Percentiles rank a stretch among this genome's conserved stretches.
Evolutionary conservation across 1,140 invertebrate species (phyloP).

Genomic region (Caenorhabditis brenneri): DNA sequence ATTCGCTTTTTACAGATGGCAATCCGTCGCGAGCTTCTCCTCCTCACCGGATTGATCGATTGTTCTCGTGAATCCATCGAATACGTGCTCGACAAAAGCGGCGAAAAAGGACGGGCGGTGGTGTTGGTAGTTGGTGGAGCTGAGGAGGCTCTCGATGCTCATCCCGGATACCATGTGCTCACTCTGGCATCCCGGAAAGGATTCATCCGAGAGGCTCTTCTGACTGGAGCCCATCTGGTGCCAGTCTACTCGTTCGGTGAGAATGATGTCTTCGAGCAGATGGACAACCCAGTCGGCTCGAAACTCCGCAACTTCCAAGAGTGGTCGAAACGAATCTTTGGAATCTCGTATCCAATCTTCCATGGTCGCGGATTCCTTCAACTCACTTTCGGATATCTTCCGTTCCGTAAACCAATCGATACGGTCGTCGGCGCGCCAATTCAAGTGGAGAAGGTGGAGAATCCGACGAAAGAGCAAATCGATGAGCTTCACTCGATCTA

Average conservation of each 20-base stretch:
- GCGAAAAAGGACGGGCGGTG: conserved; percentile 20
- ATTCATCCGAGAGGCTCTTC: conserved; percentile 72
- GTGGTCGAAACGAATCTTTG: conserved; percentile 13
- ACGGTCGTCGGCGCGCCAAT: conserved; percentile 67
- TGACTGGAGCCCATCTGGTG: conserved; percentile 70
- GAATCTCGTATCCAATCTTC: conserved; percentile 43
- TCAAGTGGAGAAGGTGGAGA: conserved; percentile 55
- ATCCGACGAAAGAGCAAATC: conserved; percentile 66
- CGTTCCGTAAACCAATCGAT: conserved; percentile 40
- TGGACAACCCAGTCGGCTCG: conserved; percentile 42
- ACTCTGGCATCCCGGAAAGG: conserved; percentile 71
- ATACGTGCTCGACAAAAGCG: conserved; percentile 26
- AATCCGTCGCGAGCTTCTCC: conserved; percentile 80
- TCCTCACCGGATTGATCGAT: conserved; percentile 67
- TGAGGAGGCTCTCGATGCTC: conserved; percentile 72
- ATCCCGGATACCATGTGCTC: conserved; percentile 69
- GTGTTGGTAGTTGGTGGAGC: conserved; percentile 68
- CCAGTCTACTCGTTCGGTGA: conserved; percentile 73
- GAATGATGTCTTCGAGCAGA: conserved; percentile 72
- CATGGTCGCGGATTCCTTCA: conserved; percentile 43
- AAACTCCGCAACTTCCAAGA: conserved; percentile 45
- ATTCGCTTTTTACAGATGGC: conserved; percentile 74
- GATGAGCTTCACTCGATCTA: conserved; percentile 66
- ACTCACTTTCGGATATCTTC: conserved; percentile 47
- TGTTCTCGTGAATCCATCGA: conserved; percentile 56